A percentile compares a stretch with the other conserved stretches of the same genome.
phyloP scores from a whole-genome alignment of 2,113 vertebrate species.

The Proteles cristata region DNA sequence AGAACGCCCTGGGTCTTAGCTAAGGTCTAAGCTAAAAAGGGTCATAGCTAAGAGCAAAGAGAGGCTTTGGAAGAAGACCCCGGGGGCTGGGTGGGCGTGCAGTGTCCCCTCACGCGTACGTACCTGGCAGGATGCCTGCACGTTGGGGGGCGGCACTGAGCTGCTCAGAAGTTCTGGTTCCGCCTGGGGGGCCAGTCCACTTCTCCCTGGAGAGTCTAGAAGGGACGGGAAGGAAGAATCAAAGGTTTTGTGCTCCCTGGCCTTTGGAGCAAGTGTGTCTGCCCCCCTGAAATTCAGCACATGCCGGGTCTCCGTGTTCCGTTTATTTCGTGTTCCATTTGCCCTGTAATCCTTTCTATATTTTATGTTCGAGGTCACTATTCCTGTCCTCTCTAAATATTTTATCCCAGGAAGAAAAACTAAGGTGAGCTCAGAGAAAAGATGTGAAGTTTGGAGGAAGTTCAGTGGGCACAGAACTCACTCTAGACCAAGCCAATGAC shows the following conservation, averaged over 20 bases:
- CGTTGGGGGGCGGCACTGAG: fast-evolving
- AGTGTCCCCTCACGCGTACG: fast-evolving
- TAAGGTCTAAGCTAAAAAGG: neutral
- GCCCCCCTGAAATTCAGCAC: neutral
- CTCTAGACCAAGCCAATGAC: neutral
- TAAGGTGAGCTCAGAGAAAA: neutral
- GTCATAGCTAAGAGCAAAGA: neutral
- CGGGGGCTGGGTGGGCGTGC: fast-evolving
- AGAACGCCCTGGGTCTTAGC: neutral
- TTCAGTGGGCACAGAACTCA: neutral
- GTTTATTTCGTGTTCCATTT: fast-evolving
- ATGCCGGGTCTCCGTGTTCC: fast-evolving
- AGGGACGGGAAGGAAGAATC: too few relatives aligned
- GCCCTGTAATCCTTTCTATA: neutral
- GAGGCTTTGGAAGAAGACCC: neutral
- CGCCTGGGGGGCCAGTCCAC: fast-evolving
- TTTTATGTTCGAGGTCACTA: neutral
- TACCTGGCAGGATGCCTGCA: fast-evolving
- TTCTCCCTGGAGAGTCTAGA: too few relatives aligned
- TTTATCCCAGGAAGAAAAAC: constrained; percentile 32
- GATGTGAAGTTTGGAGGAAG: neutral
- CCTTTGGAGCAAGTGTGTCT: fast-evolving
- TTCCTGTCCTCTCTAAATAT: neutral
- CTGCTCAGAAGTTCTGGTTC: fast-evolving
- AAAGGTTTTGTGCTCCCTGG: fast-evolving